Base-by-base conservation (phyloP, 2,113 vertebrate species). In the Cervus canadensis region DNA sequence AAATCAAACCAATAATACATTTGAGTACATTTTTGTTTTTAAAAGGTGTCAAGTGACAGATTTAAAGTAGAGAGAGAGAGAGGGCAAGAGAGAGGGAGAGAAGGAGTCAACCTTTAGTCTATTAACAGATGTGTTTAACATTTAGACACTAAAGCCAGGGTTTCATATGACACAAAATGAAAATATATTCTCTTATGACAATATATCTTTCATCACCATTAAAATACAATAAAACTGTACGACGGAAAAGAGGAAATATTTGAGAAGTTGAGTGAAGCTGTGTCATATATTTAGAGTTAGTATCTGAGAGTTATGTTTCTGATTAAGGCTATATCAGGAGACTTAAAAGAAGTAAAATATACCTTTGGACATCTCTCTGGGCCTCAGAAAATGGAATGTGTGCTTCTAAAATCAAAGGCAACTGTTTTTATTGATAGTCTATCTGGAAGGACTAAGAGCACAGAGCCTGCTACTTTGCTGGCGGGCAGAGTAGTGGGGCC, bases 141-240 rank as follows among this genome's bases (percentile, higher is more conserved):
- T 98, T 97, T 97, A 97, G 98, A 97, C 96, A 93, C 85, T 94
- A 90, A 86, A 15, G 0, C 87, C 94, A 97, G 91, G 87, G 60
- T 97, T 98, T 98, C 97, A 95, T 96, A 95, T 97, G 87, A 96
- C 85, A 78, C 60, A 25, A 97, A 98, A 98, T 97, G 98, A 98
- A 98, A 98, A 97, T 93, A 96, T 97, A 97, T 98, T 97, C 94
- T 96, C 94, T 93, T 91, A 52, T 89, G 97, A 98, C 96, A 98
- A 89, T 98, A 98, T 98, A 98, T 98, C 98, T 98, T 98, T 99
- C 98, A 98, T 97, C 98, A 96, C 98, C 89, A 71, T 96, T 98
- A 98, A 98, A 98, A 97, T 97, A 96, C 96, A 98, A 98, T 97
- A 98, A 98, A 91, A 95, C 97, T 98, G 98, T 98, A 98, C 6